Base-by-base conservation (phyloP, 2,797 vertebrate species). In the Rhadinocentrus ornatus region DNA sequence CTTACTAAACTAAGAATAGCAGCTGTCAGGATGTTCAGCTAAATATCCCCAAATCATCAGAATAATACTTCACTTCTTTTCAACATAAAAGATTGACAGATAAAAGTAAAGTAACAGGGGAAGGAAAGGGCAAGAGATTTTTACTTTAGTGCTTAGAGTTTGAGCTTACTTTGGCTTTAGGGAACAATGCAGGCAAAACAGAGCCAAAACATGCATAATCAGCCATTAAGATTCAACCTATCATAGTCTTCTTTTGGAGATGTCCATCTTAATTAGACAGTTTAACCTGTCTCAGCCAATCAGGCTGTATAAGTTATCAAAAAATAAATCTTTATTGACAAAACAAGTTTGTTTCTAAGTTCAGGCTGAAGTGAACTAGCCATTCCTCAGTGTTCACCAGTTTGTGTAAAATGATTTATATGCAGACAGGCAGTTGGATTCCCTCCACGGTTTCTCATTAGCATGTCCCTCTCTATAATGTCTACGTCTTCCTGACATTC, bases 331-430 rank as follows among this genome's bases (percentile, higher is more conserved):
- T 54, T 54, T 54, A 8, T 6, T 34, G n/a, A 31, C 4, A 44
- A 56, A 55, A 29, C 59, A 76, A 66, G 78, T 75, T 52, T 62
- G 61, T 39, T 46, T 37, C 59, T 62, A 44, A 58, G 62, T 56
- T 69, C 34, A 58, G 44, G 62, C 80, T 81, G 78, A 62, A 59
- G 50, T 66, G 57, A 32, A 56, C 63, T 57, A 50, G 59, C 65
- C 41, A 59, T 37, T 35, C 74, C 71, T 65, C 64, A 80, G 74
- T 75, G 71, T 87, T 69, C 76, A 54, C 85, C 6, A 44, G 44
- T 88, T 83, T 86, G 70, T 69, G 66, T 78, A 81, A 71, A 86
- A 87, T 89, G 87, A 89, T 89, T 89, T 87, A 84, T 81, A 81
- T 80, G 60, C 78, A 87, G 80, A 86, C 68, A 54, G 78, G 71